Evolutionary conservation across 2,113 vertebrate genomes (phyloP).

Genomic region (Pomatostomus ruficeps): DNA sequence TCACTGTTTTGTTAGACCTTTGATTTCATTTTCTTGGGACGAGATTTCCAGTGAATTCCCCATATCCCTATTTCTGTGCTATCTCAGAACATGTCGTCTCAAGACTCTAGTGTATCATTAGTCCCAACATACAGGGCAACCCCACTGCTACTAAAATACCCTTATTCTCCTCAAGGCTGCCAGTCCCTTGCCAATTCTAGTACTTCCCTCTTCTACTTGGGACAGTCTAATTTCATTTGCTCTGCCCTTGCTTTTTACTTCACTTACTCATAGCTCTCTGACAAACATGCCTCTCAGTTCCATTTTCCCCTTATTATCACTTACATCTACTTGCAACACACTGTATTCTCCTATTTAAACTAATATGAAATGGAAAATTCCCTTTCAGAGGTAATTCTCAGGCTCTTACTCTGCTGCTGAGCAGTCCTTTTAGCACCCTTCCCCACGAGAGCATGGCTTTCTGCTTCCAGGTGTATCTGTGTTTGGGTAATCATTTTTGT

Average conservation of each 20-base stretch:
- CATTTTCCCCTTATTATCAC: not conserved
- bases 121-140: not conserved
- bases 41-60: not conserved
- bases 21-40: not conserved
- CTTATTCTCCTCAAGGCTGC: not conserved
- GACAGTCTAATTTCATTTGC: not conserved
- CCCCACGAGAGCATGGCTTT: not conserved
- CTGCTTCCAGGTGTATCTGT: not conserved
- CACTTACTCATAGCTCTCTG: not conserved
- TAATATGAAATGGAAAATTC: not conserved
- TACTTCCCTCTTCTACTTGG: not conserved
- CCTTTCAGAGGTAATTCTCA: not conserved
- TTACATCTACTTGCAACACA: not conserved
- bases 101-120: not conserved
- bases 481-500: not conserved
- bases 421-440: not conserved
- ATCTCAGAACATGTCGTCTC: not conserved
- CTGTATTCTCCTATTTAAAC: not conserved
- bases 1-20: not conserved
- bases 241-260: not conserved
- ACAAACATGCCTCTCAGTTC: not conserved
- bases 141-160: accelerated
- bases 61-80: not conserved
- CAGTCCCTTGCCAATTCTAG: not conserved
- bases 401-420: not conserved